These are phyloP conservation scores for Osmerus mordax DNA, from an alignment of 2,113 vertebrate species.

Conservation along the genomic window DNA sequence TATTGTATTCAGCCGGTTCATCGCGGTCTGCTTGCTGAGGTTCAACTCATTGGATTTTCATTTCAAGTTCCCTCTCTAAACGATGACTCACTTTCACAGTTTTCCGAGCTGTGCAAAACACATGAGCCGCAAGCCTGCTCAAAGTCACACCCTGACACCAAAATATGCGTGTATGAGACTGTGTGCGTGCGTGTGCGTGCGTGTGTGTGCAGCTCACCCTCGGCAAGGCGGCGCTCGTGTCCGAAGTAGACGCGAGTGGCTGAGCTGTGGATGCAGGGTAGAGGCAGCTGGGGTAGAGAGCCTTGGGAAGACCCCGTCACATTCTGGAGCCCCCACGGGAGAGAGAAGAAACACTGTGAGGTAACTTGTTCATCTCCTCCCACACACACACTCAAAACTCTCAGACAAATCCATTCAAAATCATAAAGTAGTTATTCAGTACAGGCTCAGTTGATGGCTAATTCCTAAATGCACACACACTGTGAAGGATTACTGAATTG, in stretches of 20 bases:
- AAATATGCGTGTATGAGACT: neutral
- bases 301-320: constrained; percentile 64
- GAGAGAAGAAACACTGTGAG: neutral
- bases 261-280: constrained; percentile 88
- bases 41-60: too few species aligned
- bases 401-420: too few species aligned
- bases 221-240: constrained; percentile 87
- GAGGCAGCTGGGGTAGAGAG: constrained; percentile 85
- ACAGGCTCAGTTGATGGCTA: neutral
- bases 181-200: constrained; percentile 12
- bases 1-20: too few species aligned
- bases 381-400: neutral
- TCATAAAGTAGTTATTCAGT: neutral
- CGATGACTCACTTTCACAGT: too few species aligned
- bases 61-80: too few species aligned
- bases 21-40: too few species aligned
- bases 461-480: neutral
- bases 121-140: too few species aligned
- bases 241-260: constrained; percentile 94
- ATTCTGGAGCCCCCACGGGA: constrained; percentile 66
- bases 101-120: too few species aligned
- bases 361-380: neutral
- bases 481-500: neutral
- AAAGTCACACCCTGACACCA: too few species aligned
- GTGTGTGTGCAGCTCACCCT: constrained; percentile 73